Percentiles rank a stretch among this genome's conserved stretches.
Evolutionary conservation across 2,113 vertebrate species (phyloP).

Genomic region (Brachypodius melanocephalos): DNA sequence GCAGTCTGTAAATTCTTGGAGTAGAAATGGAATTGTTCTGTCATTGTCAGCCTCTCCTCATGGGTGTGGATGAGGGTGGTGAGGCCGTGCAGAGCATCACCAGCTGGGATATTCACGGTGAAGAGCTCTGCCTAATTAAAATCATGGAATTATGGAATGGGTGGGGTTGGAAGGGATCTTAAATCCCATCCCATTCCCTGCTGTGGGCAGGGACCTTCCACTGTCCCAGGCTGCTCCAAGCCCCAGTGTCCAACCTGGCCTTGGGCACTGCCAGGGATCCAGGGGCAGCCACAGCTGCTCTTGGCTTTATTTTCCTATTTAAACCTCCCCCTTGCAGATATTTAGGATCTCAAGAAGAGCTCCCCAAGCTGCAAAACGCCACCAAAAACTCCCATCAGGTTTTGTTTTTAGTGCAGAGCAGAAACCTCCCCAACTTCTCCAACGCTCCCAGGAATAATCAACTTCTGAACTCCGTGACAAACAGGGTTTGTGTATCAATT

Average conservation of each 20-base stretch:
- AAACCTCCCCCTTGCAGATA: background rate
- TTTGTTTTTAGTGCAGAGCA: background rate
- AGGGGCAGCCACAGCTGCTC: background rate
- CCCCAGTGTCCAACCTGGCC: rapidly evolving
- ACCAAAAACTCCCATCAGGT: background rate
- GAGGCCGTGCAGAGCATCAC: background rate
- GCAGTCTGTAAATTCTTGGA: background rate
- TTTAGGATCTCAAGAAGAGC: background rate
- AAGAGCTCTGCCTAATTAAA: background rate
- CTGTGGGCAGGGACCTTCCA: rapidly evolving
- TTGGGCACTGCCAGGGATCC: rapidly evolving
- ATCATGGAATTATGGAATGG: background rate
- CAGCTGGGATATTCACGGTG: rapidly evolving
- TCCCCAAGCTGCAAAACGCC: background rate
- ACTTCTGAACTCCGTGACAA: conserved; percentile 13
- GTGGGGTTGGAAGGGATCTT: background rate
- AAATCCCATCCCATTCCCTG: background rate
- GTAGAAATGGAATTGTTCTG: background rate
- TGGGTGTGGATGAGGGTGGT: background rate
- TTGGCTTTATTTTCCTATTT: background rate
- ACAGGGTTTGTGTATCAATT: conserved; percentile 40
- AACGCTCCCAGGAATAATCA: background rate
- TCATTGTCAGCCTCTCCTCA: background rate
- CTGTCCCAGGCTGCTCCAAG: background rate
- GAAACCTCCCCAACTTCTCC: conserved; percentile 15